Conservation (phyloP, 1,140 invertebrate genomes). For the Lethrus apterus region DNA sequence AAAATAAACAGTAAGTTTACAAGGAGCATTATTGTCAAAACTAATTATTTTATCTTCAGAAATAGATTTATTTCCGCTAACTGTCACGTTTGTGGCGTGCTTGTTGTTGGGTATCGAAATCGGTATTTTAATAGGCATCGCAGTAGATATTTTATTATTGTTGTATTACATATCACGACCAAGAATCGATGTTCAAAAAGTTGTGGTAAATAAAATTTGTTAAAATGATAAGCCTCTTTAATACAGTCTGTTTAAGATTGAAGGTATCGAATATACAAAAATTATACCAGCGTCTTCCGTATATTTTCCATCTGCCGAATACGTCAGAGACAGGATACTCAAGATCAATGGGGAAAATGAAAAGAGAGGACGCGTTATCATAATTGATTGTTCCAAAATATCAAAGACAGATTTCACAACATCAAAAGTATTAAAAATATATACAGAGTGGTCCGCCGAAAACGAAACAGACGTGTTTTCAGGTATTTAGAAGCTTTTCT, state of each 20-base stretch:
- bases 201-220: conserved; percentile 18
- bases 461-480: too few species aligned
- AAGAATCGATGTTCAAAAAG: conserved; percentile 49
- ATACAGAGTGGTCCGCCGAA: too few species aligned
- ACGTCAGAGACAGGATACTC: conserved; percentile 48
- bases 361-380: conserved; percentile 31
- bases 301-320: conserved; percentile 56
- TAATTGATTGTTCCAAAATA: conserved; percentile 50
- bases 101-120: conserved; percentile 70
- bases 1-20: conserved; percentile 50
- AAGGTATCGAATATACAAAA: conserved; percentile 39
- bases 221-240: background rate
- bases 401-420: conserved; percentile 51
- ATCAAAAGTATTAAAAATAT: conserved; percentile 44
- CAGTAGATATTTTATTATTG: conserved; percentile 67
- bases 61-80: conserved; percentile 66
- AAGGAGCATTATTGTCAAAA: background rate
- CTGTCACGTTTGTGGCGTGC: conserved; percentile 65
- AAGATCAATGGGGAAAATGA: conserved; percentile 38
- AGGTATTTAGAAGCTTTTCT: too few species aligned
- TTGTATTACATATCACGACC: conserved; percentile 74
- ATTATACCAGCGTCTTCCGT: conserved; percentile 51
- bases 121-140: conserved; percentile 77
- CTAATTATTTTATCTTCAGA: conserved; percentile 47
- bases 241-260: background rate